A percentile compares a stretch with the other conserved stretches of the same genome.
phyloP scores from a whole-genome alignment of 2,888 invertebrate genomes.

The Blera fallax region DNA sequence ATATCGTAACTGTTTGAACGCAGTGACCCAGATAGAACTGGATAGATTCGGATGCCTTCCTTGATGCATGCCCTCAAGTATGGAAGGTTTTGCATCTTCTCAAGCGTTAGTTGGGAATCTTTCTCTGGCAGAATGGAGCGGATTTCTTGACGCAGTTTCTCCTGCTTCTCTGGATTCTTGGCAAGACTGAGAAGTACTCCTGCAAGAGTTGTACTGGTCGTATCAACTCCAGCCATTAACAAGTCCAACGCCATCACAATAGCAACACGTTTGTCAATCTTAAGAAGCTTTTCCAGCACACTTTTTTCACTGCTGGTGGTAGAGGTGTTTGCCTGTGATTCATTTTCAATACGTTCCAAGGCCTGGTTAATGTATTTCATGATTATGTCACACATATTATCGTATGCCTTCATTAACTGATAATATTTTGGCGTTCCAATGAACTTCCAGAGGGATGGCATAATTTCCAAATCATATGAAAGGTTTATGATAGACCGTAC shows the following conservation, averaged over 20 bases:
- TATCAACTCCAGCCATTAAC: conserved; percentile 85
- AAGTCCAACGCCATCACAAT: conserved; percentile 84
- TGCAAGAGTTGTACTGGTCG: conserved; percentile 83
- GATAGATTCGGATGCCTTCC: conserved; percentile 86
- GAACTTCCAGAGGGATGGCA: conserved; percentile 78
- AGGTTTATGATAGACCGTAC: conserved; percentile 67
- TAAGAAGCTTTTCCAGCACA: conserved; percentile 83
- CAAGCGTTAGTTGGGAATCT: conserved; percentile 80
- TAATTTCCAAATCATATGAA: conserved; percentile 75
- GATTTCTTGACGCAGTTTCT: conserved; percentile 84
- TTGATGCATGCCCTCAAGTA: conserved; percentile 89
- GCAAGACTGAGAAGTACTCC: conserved; percentile 85
- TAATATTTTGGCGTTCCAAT: conserved; percentile 77
- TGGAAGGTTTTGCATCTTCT: conserved; percentile 82
- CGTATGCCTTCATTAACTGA: conserved; percentile 74
- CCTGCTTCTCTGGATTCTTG: conserved; percentile 85
- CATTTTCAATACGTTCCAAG: conserved; percentile 67
- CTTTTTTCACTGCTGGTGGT: conserved; percentile 81
- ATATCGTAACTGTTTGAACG: conserved; percentile 83
- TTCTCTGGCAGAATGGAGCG: conserved; percentile 80
- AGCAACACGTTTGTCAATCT: conserved; percentile 82
- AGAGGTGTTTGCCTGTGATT: conserved; percentile 44
- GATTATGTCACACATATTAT: conserved; percentile 74
- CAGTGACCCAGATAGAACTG: conserved; percentile 84
- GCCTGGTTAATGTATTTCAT: conserved; percentile 78